Conservation (phyloP, 2,113 vertebrate genomes). For the Thymallus thymallus region DNA sequence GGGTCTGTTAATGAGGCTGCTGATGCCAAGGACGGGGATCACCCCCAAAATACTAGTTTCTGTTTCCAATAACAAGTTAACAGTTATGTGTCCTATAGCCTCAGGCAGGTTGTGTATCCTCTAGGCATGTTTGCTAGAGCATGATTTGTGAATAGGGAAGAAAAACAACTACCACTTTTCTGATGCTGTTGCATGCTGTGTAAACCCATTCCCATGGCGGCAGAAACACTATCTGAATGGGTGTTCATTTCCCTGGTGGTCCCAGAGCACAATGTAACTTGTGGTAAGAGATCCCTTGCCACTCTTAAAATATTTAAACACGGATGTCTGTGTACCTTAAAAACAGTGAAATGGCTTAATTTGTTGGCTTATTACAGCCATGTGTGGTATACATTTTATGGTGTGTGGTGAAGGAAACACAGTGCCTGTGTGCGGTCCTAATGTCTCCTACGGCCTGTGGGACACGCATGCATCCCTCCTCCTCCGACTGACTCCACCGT, state of each 20-base stretch:
- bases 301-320: constrained; percentile 75
- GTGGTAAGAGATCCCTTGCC: constrained; percentile 61
- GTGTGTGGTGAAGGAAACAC: constrained; percentile 63
- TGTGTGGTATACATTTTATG: constrained; percentile 70
- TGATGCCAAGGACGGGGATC: background rate
- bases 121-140: background rate
- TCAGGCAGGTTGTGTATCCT: background rate
- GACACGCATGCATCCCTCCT: constrained; percentile 51
- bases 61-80: background rate
- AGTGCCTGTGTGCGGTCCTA: constrained; percentile 74
- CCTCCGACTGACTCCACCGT: constrained; percentile 47
- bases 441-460: constrained; percentile 66
- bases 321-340: constrained; percentile 78
- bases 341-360: constrained; percentile 73
- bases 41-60: constrained; percentile 12
- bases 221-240: constrained; percentile 27
- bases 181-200: background rate
- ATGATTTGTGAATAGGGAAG: background rate
- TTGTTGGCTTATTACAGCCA: constrained; percentile 78
- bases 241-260: constrained; percentile 69
- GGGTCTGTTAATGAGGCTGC: constrained; percentile 29
- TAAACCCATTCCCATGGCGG: constrained; percentile 26
- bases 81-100: background rate
- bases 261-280: constrained; percentile 57
- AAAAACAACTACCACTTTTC: background rate